Evolutionary conservation across 37 sponge, comb jelly and placozoan genomes (phyloP), one percentile per base, ranked within the genome.

Genomic region (Aphrocallistes beatrix): DNA sequence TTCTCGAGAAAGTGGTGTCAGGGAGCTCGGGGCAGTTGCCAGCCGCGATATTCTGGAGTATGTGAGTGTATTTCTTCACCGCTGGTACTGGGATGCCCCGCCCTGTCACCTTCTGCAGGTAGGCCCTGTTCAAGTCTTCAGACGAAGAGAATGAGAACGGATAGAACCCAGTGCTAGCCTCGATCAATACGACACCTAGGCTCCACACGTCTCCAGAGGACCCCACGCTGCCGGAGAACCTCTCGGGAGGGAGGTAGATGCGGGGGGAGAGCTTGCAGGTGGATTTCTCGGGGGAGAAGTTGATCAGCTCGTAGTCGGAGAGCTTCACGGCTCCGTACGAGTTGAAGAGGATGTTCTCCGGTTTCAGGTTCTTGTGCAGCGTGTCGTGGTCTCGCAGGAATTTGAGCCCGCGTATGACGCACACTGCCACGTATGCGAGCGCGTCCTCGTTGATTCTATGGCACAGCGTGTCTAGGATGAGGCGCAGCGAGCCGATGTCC

Each of bases 271-370:
- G 75, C 34, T 60, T 60, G 34, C 75, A 60, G 34, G 75, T 60
- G 28, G 75, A 3, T 28, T 60, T 60, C 28, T 60, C 75, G 6
- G 25, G 75, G 6, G 75, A 19, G 75, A 60, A 60, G 75, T 60
- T 60, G n/a, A 60, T 28, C 17, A 60, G 34, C 75, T 60, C 75
- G 34, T 60, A 60, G 34, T 60, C 75, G 25, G 75, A 60, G 34
- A 60, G 75, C 75, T 60, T 60, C 28, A 60, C 75, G 3, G 75
- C 75, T 13, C 75, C 75, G 75, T 60, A 60, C 3, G 75, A 25
- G 34, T 60, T 60, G 75, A 60, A 60, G 25, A 60, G 75, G 34
- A 60, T 60, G 34, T 60, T 60, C 75, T 60, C 75, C 25, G 75
- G 75, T 30, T 60, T 60, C 28, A 60, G 75, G 75, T 60, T 60